A percentile compares a stretch with the other conserved stretches of the same genome.
Conservation (phyloP, 2,888 invertebrate genomes). For the Diogma glabrata region DNA sequence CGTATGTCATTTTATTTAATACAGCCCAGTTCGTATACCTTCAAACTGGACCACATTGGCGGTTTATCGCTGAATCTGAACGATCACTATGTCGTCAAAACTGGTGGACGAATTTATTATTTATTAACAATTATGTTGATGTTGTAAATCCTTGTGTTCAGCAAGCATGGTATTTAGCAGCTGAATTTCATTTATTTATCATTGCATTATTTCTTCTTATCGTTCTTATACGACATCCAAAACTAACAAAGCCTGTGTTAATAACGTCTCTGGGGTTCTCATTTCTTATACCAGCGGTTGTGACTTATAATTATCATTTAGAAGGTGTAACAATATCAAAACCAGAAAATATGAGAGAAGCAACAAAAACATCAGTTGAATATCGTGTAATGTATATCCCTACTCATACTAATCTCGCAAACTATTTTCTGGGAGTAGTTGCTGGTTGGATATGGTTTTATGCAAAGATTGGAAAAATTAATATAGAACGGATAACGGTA, state of each 20-base stretch:
- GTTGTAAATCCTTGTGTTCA: slow-evolving; percentile 24
- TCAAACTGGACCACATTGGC: slow-evolving; percentile 37
- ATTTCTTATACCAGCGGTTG: slow-evolving; percentile 25
- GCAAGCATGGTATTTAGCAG: slow-evolving; percentile 38
- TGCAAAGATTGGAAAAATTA: not conserved
- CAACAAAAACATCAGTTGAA: not conserved
- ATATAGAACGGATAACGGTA: too few species aligned
- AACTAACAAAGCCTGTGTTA: slow-evolving; percentile 22
- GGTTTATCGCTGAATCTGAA: slow-evolving; percentile 31
- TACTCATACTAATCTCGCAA: not conserved
- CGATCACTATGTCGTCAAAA: slow-evolving; percentile 33
- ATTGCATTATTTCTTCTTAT: slow-evolving; percentile 34
- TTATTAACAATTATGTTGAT: slow-evolving; percentile 38
- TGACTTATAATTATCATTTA: slow-evolving; percentile 36
- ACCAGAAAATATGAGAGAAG: too few species aligned
- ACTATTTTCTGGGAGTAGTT: not conserved
- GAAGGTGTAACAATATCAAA: slow-evolving; percentile 36
- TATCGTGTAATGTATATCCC: slow-evolving; percentile 3
- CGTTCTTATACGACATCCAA: slow-evolving; percentile 10
- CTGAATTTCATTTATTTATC: slow-evolving; percentile 40
- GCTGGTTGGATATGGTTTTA: not conserved
- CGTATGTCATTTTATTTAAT: slow-evolving; percentile 33
- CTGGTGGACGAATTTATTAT: slow-evolving; percentile 41
- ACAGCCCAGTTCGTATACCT: slow-evolving; percentile 33
- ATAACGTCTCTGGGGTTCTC: slow-evolving; percentile 20